Conservation (phyloP, 2,113 vertebrate genomes). For the Phylloscopus whistleri region DNA sequence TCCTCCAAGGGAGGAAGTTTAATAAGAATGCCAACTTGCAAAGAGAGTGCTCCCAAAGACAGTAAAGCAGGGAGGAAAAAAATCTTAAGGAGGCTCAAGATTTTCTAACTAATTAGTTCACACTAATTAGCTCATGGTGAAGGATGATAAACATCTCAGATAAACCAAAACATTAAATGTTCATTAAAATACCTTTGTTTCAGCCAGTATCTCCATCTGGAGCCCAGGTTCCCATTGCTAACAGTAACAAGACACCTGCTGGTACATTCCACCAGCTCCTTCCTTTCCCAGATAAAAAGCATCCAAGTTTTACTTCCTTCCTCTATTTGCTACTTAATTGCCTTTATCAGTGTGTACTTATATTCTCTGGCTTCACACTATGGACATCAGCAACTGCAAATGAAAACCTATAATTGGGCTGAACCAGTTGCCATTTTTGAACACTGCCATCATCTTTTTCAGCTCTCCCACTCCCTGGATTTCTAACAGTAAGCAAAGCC, state of each 20-base stretch:
- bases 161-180: background rate
- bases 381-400: background rate
- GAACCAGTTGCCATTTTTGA: background rate
- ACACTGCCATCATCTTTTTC: background rate
- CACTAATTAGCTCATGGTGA: background rate
- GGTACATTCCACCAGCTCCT: background rate
- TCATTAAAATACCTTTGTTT: background rate
- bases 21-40: background rate
- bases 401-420: background rate
- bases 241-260: background rate
- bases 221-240: background rate
- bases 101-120: background rate
- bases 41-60: background rate
- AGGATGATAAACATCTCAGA: background rate
- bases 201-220: background rate
- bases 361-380: background rate
- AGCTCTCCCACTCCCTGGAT: background rate
- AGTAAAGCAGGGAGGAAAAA: background rate
- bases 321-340: background rate
- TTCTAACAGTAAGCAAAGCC: background rate
- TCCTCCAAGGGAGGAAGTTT: background rate
- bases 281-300: background rate
- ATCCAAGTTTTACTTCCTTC: background rate
- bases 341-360: background rate
- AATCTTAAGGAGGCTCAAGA: background rate